Evolutionary conservation across 1,140 invertebrate genomes (phyloP).

Genomic region (Thaumatotibia leucotreta): DNA sequence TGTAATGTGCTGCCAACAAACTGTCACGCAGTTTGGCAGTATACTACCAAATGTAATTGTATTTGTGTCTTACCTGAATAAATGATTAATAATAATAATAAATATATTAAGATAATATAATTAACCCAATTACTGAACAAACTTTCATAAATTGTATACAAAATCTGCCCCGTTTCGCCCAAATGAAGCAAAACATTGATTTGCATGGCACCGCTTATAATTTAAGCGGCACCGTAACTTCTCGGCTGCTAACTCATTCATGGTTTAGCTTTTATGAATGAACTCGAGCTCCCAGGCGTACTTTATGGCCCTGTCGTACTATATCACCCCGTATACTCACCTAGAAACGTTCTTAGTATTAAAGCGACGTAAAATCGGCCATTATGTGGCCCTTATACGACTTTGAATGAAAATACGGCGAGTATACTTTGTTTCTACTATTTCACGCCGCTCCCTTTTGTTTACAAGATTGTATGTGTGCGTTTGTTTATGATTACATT

Average conservation of each 20-base stretch:
- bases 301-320: conserved; percentile 2
- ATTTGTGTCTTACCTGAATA: too few relatives aligned
- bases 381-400: not conserved
- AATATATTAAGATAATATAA: not conserved
- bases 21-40: too few relatives aligned
- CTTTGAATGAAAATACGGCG: not conserved
- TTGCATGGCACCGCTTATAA: not conserved
- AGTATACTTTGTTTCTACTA: not conserved
- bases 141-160: not conserved
- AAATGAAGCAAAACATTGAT: not conserved
- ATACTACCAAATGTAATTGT: too few relatives aligned
- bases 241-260: conserved; percentile 9
- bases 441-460: not conserved
- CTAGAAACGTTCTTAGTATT: not conserved
- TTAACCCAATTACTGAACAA: not conserved
- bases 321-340: not conserved
- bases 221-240: not conserved
- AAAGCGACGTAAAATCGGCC: not conserved
- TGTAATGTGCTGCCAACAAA: too few relatives aligned
- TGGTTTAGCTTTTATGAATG: conserved; percentile 2
- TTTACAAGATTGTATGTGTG: not conserved
- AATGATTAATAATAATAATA: too few relatives aligned
- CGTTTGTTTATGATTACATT: not conserved
- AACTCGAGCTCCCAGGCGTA: not conserved
- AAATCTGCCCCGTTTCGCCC: not conserved